Evolutionary conservation across 64 coral and sea anemone species (phyloP), one percentile per base, ranked within the genome.

Genomic region (Hydrozoanthus tunicans): DNA sequence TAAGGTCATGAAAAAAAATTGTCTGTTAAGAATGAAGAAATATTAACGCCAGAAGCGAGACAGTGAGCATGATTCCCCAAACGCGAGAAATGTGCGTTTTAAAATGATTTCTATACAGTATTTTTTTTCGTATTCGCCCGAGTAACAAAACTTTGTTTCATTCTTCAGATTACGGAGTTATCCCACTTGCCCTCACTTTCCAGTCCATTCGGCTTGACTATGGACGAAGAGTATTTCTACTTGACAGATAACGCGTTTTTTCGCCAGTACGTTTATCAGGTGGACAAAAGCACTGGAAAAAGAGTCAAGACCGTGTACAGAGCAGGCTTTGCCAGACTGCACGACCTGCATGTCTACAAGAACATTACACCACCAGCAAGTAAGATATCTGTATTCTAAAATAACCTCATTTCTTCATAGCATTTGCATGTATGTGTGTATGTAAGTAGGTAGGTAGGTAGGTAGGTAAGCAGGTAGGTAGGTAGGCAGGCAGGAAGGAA

Each of bases 291-390:
- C 0, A 72, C 53, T 27, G 83, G 83, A 56, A 86, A 8, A 32
- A 58, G 25, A 11, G 66, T 72, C 57, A 68, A 9, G 3, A 86
- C 64, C 1, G 55, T 86, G 6, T 59, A 72, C 27, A 4, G 52
- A 24, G 1, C 83, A 72, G 10, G n/a, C 3, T 57, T 3, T 53
- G 10, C 83, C 4, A n/a, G 8, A 57, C n/a, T 73, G 9, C 51
- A 55, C 4, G 83, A 43, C 10, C n/a, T 86, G 6, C 83, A 86
- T 12, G 53, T 59, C 1, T 86, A 86, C 53, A 86, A 51, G 53
- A 86, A 86, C 53, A 59, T 86, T 58, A 86, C 83, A 73, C 83
- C 83, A 24, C 83, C 83, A 58, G 83, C 66, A 58, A 86, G 83
- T 86, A 86, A 86, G 83, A 17, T 52, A 25, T 51, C 9, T 43